Percentiles rank a stretch among this genome's conserved stretches.
Evolutionary conservation across 1,140 invertebrate genomes (phyloP).

Genomic region (Chelonus insularis): DNA sequence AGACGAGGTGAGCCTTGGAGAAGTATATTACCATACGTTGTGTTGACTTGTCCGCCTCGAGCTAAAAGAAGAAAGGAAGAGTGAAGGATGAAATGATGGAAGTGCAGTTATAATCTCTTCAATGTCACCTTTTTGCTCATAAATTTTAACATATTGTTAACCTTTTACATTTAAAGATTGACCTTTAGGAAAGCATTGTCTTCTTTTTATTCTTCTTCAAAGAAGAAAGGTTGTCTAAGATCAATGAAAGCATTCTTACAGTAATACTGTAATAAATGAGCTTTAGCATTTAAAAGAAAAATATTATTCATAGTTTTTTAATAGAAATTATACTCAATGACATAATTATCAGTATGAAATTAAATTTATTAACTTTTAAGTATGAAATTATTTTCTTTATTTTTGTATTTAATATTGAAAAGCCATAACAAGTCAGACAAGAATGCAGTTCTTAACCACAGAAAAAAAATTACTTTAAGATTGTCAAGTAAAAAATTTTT

Average conservation of each 20-base stretch:
- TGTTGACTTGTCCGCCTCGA: constrained; percentile 8
- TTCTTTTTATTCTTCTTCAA: neutral
- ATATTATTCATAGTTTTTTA: too few relatives aligned
- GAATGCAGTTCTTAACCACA: too few relatives aligned
- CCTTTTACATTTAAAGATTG: neutral
- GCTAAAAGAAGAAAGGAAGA: constrained; percentile 10
- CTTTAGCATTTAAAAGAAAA: too few relatives aligned
- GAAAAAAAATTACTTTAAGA: too few relatives aligned
- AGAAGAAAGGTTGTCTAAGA: constrained; percentile 1
- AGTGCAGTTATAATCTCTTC: constrained; percentile 4
- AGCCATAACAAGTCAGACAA: too few relatives aligned
- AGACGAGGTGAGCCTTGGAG: constrained; percentile 6
- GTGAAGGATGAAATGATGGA: constrained; percentile 5
- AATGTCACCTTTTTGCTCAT: neutral
- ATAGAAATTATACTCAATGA: too few relatives aligned
- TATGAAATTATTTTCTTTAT: too few relatives aligned
- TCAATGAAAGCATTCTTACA: neutral
- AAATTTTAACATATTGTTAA: neutral
- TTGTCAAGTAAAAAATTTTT: too few relatives aligned
- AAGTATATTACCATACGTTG: constrained; percentile 1
- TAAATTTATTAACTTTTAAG: too few relatives aligned
- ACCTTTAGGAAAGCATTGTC: neutral
- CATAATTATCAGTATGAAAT: too few relatives aligned
- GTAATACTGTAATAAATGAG: too few relatives aligned
- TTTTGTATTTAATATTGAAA: too few relatives aligned